phyloP scores from a whole-genome alignment of 2,888 invertebrate genomes.

The Tyria jacobaeae region DNA sequence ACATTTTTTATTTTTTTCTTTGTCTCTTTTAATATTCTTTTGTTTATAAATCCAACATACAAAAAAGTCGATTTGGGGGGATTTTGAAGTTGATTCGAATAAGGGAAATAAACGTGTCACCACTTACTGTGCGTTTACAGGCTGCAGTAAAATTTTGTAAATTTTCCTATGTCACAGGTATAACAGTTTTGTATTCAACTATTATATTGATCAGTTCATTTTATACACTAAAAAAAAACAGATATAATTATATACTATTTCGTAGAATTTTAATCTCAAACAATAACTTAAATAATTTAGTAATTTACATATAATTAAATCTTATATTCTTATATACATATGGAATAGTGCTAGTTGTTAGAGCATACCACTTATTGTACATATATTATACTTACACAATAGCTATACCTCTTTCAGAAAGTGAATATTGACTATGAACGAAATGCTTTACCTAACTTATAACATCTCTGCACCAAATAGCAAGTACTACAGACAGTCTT shows the following conservation, averaged over 20 bases:
- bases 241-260: neutral
- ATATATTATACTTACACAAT: slow-evolving; percentile 34
- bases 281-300: neutral
- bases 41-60: neutral
- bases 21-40: neutral
- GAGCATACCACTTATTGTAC: slow-evolving; percentile 41
- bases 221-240: neutral
- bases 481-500: slow-evolving; percentile 53
- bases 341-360: slow-evolving; percentile 42
- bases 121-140: neutral
- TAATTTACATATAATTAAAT: slow-evolving; percentile 32
- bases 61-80: too few species aligned
- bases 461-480: slow-evolving; percentile 49
- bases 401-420: slow-evolving; percentile 51
- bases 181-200: neutral
- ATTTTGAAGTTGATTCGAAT: neutral
- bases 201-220: neutral
- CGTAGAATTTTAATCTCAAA: neutral
- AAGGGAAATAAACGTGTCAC: neutral
- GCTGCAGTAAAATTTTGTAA: neutral
- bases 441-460: slow-evolving; percentile 30
- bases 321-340: slow-evolving; percentile 27
- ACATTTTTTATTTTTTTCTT: neutral
- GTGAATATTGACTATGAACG: slow-evolving; percentile 45
- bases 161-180: neutral